These are phyloP conservation scores for Hypselothyrea guttata DNA, from an alignment of 2,888 invertebrate species.

Conservation along the genomic window DNA sequence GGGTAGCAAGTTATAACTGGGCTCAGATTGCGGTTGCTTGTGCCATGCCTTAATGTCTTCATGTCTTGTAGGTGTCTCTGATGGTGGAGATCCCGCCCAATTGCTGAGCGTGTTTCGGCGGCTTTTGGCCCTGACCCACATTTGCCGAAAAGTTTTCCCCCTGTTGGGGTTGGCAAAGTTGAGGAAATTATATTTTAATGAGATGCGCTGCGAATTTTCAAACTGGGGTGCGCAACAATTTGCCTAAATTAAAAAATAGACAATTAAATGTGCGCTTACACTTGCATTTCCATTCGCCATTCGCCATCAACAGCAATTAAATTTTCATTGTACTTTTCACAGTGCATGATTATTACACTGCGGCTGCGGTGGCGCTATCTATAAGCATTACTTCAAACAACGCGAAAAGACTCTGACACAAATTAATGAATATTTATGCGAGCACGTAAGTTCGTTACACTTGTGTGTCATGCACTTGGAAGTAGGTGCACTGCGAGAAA, in stretches of 20 bases:
- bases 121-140: slow-evolving; percentile 62
- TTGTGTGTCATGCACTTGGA: slow-evolving; percentile 25
- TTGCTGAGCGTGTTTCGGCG: slow-evolving; percentile 10
- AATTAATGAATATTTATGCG: slow-evolving; percentile 61
- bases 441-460: slow-evolving; percentile 43
- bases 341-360: not conserved
- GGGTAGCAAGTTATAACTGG: too few relatives aligned
- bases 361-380: slow-evolving; percentile 12
- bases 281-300: not conserved
- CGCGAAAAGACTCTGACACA: slow-evolving; percentile 25
- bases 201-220: slow-evolving; percentile 57
- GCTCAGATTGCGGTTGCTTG: too few relatives aligned
- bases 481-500: slow-evolving; percentile 12
- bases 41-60: too few relatives aligned
- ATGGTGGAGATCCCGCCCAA: slow-evolving; percentile 7
- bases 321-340: slow-evolving; percentile 18
- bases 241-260: slow-evolving; percentile 20
- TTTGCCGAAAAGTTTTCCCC: slow-evolving; percentile 28
- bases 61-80: slow-evolving; percentile 1
- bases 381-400: slow-evolving; percentile 22
- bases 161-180: slow-evolving; percentile 33
- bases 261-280: slow-evolving; percentile 7
- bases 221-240: slow-evolving; percentile 18
- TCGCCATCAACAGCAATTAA: slow-evolving; percentile 14
- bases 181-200: slow-evolving; percentile 67